Conservation (phyloP, 2,888 invertebrate species). For the Oxycera nigricornis region DNA sequence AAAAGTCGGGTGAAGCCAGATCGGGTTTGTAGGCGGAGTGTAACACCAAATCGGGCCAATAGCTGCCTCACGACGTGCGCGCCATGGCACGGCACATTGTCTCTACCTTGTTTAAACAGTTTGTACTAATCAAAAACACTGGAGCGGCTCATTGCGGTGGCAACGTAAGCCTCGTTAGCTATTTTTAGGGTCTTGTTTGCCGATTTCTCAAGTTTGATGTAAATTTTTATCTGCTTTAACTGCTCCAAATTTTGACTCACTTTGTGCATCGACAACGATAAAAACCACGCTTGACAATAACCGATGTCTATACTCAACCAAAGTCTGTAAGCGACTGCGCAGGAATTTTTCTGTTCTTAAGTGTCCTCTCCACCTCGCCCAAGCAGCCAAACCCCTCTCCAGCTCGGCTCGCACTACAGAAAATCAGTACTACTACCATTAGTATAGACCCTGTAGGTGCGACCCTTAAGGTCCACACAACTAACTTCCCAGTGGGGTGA, state of each 20-base stretch:
- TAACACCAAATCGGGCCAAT: not conserved
- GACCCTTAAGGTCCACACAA: too few species aligned
- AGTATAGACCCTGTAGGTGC: too few species aligned
- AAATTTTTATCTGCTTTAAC: not conserved
- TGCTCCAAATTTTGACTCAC: not conserved
- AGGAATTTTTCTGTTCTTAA: not conserved
- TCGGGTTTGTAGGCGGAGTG: not conserved
- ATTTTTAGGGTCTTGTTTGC: too few species aligned
- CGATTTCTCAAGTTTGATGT: too few species aligned
- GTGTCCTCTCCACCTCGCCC: not conserved
- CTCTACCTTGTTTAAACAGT: too few species aligned
- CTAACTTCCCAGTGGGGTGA: too few species aligned
- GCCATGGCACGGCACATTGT: not conserved
- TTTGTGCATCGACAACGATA: not conserved
- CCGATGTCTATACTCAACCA: not conserved
- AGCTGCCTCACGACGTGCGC: not conserved
- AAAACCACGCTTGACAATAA: not conserved
- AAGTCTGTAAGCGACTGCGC: not conserved
- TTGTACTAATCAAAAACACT: too few species aligned
- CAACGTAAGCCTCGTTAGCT: not conserved
- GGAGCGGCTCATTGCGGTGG: not conserved
- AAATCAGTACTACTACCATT: not conserved
- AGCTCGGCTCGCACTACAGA: not conserved
- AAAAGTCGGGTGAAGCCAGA: not conserved
- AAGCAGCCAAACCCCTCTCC: not conserved